Evolutionary conservation across 2,888 invertebrate genomes (phyloP).

Genomic region (Eristalis tenax): DNA sequence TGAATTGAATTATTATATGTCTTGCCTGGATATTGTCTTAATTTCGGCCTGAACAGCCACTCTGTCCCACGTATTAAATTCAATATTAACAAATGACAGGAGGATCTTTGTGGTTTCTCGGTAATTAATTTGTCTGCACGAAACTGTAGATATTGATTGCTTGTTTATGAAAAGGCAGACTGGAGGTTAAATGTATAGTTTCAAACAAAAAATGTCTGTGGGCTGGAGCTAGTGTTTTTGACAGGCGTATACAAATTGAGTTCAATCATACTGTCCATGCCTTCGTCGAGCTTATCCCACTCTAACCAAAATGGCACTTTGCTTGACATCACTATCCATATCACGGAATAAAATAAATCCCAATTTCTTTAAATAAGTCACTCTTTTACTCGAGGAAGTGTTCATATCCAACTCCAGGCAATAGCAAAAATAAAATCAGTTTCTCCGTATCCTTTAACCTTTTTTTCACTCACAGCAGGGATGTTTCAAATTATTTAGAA

Average conservation of each 20-base stretch:
- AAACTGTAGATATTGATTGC: constrained; percentile 16
- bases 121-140: neutral
- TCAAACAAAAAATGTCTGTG: neutral
- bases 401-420: neutral
- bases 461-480: neutral
- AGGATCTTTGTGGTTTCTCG: constrained; percentile 9
- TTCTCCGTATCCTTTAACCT: neutral
- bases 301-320: neutral
- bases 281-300: too few species aligned
- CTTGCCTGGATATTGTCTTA: neutral
- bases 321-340: neutral
- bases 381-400: neutral
- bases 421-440: neutral
- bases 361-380: neutral
- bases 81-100: constrained; percentile 16
- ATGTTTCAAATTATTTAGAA: constrained; percentile 44
- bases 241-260: too few species aligned
- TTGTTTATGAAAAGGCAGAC: constrained; percentile 18
- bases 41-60: neutral
- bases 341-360: neutral
- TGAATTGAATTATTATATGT: neutral
- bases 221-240: neutral
- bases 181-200: neutral
- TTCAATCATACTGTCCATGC: too few species aligned
- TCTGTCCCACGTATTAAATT: constrained; percentile 29